A percentile compares a stretch with the other conserved stretches of the same genome.
phyloP scores from a whole-genome alignment of 2,797 vertebrate genomes.

The Coendou prehensilis region DNA sequence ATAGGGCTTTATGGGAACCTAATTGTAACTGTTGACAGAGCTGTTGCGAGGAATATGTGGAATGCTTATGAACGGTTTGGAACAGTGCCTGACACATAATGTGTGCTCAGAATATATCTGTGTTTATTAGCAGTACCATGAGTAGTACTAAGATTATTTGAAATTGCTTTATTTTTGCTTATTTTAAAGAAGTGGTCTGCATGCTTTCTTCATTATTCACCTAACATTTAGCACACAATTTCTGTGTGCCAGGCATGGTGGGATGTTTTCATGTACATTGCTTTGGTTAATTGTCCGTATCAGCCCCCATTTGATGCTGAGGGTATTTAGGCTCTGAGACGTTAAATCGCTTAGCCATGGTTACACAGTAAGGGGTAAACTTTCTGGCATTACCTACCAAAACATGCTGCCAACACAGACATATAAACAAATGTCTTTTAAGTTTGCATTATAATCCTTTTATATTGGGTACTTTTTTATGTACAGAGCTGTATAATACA shows the following conservation, averaged over 20 bases:
- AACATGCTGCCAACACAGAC: neutral
- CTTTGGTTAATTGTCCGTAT: conserved; percentile 1
- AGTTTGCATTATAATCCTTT: conserved; percentile 28
- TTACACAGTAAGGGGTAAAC: neutral
- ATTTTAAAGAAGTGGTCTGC: conserved; percentile 48
- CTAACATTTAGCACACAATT: neutral
- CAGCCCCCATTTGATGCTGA: neutral
- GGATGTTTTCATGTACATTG: neutral
- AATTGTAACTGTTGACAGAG: neutral
- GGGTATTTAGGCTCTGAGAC: neutral
- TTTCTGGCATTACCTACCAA: conserved; percentile 13
- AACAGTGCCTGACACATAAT: neutral
- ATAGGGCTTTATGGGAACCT: neutral
- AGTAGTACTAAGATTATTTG: conserved; percentile 13
- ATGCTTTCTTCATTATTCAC: conserved; percentile 1
- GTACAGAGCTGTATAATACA: neutral
- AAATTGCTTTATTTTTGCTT: conserved; percentile 34
- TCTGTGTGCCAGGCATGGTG: neutral
- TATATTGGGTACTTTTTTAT: conserved; percentile 16
- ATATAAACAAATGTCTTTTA: neutral
- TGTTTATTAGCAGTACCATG: neutral
- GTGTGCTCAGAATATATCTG: conserved; percentile 14
- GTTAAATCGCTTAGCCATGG: neutral
- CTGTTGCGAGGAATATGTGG: neutral
- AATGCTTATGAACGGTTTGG: conserved; percentile 2